phyloP scores from a whole-genome alignment of 2,113 vertebrate species.

The Eurystomus gularis region DNA sequence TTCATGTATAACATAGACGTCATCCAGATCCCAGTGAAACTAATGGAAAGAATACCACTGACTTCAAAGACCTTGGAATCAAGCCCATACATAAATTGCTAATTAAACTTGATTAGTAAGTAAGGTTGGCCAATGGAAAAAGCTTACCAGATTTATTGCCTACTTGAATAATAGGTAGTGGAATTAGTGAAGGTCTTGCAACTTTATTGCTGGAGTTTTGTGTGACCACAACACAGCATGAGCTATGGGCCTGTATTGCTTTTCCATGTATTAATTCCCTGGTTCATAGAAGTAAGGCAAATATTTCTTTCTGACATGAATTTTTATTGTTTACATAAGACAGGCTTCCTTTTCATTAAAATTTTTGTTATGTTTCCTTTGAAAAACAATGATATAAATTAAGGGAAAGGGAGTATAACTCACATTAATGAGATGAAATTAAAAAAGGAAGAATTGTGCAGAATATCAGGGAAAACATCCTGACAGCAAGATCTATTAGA shows the following conservation, averaged over 20 bases:
- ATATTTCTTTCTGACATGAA: background rate
- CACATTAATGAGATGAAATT: background rate
- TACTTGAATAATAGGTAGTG: background rate
- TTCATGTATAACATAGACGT: background rate
- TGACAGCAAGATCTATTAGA: background rate
- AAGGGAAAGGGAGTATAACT: conserved; percentile 27
- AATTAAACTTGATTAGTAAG: conserved; percentile 26
- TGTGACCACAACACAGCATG: background rate
- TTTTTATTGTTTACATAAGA: conserved; percentile 16
- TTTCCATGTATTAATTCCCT: background rate
- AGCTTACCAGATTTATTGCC: background rate
- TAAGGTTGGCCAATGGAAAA: background rate
- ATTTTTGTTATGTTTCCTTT: conserved; percentile 39
- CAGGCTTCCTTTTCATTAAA: conserved; percentile 19
- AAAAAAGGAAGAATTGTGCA: background rate
- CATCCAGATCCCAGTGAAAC: background rate
- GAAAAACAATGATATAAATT: conserved; percentile 45
- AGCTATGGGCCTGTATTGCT: background rate
- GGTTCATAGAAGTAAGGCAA: background rate
- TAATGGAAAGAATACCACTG: background rate
- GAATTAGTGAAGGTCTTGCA: background rate
- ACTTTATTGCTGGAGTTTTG: background rate
- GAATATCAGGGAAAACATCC: conserved; percentile 20
- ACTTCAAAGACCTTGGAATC: conserved; percentile 27
- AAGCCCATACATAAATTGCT: background rate